A percentile compares a stretch with the other conserved stretches of the same genome.
Evolutionary conservation across 2,797 vertebrate species (phyloP).

Genomic region (Antennarius maculatus): DNA sequence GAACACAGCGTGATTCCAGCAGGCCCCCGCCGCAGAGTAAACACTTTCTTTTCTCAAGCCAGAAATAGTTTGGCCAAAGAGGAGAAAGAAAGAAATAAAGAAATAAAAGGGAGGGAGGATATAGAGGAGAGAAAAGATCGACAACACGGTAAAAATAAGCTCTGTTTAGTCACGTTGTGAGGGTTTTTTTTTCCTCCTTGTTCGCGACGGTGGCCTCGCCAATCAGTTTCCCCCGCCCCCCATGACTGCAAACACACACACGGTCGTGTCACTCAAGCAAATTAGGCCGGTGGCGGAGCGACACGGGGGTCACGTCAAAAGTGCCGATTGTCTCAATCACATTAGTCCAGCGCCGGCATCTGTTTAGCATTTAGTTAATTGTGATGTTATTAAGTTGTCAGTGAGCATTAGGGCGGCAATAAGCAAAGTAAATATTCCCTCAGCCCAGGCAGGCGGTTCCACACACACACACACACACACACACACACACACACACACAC

Average conservation of each 20-base stretch:
- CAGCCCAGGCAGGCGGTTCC: constrained; percentile 58
- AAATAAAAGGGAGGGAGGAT: constrained; percentile 19
- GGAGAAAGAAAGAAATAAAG: constrained; percentile 52
- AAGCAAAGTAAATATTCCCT: constrained; percentile 85
- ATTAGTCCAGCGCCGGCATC: constrained; percentile 91
- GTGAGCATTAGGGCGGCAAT: constrained; percentile 93
- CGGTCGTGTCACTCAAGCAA: constrained; percentile 75
- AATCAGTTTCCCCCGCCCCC: constrained; percentile 39
- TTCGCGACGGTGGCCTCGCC: constrained; percentile 49
- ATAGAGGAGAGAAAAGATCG: constrained; percentile 40
- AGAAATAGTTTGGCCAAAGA: constrained; percentile 83
- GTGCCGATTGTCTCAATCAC: constrained; percentile 94
- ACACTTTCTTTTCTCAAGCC: constrained; percentile 86
- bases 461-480: constrained; percentile 9
- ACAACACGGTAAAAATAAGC: constrained; percentile 49
- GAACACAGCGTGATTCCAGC: constrained; percentile 83
- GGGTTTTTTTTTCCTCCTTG: constrained; percentile 44
- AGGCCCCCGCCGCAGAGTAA: constrained; percentile 82
- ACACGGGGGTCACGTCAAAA: constrained; percentile 88
- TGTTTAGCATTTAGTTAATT: constrained; percentile 99
- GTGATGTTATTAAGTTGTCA: constrained; percentile 98
- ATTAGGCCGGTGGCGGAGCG: constrained; percentile 76
- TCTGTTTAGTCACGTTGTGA: constrained; percentile 28
- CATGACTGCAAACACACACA: constrained; percentile 22
- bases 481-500: constrained; percentile 10